phyloP scores from a whole-genome alignment of 2,113 vertebrate species.

The Mesembrinibis cayennensis region DNA sequence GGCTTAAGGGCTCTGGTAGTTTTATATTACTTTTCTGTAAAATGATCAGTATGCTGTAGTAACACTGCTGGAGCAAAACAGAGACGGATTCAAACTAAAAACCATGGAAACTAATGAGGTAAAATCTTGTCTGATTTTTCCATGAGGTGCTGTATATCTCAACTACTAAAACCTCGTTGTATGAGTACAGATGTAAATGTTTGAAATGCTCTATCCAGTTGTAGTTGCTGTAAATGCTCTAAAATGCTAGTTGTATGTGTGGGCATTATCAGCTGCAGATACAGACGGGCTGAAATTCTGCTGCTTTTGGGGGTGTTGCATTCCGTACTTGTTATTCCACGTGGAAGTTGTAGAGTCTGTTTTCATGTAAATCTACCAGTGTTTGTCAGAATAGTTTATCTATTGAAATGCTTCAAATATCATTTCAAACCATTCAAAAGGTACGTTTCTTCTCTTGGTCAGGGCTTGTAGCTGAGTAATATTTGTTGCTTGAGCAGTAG shows the following conservation, averaged over 20 bases:
- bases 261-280: neutral
- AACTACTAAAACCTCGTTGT: neutral
- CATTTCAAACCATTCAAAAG: neutral
- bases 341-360: neutral
- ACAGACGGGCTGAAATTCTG: neutral
- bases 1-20: neutral
- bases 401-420: neutral
- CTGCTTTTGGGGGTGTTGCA: neutral
- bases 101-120: neutral
- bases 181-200: neutral
- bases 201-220: neutral
- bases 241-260: neutral
- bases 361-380: rapidly evolving
- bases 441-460: neutral
- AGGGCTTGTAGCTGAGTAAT: neutral
- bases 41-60: neutral
- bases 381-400: neutral
- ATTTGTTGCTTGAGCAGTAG: neutral
- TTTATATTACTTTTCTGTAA: neutral
- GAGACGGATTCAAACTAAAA: neutral
- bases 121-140: neutral
- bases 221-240: neutral
- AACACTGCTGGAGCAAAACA: neutral
- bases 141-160: neutral
- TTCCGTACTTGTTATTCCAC: neutral